Evolutionary conservation across 2,888 invertebrate species (phyloP).

Genomic region (Cylindroiulus punctatus): DNA sequence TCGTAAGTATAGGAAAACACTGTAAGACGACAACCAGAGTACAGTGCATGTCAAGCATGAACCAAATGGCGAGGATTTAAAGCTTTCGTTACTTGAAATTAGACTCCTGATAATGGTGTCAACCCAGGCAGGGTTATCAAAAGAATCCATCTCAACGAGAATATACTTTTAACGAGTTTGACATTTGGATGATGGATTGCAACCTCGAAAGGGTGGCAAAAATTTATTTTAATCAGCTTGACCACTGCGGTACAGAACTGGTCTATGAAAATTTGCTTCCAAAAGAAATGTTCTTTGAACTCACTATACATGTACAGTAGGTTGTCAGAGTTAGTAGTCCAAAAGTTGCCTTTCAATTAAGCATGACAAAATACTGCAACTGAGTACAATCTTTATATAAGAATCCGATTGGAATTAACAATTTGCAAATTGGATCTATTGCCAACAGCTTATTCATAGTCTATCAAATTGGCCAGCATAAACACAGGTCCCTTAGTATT

Average conservation of each 20-base stretch:
- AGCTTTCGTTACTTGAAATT: not conserved
- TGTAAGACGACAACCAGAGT: not conserved
- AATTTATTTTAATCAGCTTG: slow-evolving; percentile 1
- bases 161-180: slow-evolving; percentile 32
- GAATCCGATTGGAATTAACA: too few relatives aligned
- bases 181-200: slow-evolving; percentile 21
- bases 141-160: slow-evolving; percentile 11
- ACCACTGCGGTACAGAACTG: not conserved
- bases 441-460: too few relatives aligned
- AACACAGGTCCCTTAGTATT: too few relatives aligned
- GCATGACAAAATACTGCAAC: too few relatives aligned
- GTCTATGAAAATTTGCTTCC: not conserved
- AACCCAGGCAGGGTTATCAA: not conserved
- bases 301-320: too few relatives aligned
- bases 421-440: too few relatives aligned
- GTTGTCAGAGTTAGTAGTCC: too few relatives aligned
- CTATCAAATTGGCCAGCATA: too few relatives aligned
- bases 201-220: slow-evolving; percentile 20
- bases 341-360: too few relatives aligned
- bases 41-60: not conserved
- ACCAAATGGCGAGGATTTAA: not conserved
- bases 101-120: not conserved
- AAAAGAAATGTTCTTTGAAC: not conserved
- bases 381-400: too few relatives aligned
- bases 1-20: not conserved